Percentiles rank a stretch among this genome's conserved stretches.
Conservation (phyloP, 2,113 vertebrate genomes). For the Sebastes fasciatus region DNA sequence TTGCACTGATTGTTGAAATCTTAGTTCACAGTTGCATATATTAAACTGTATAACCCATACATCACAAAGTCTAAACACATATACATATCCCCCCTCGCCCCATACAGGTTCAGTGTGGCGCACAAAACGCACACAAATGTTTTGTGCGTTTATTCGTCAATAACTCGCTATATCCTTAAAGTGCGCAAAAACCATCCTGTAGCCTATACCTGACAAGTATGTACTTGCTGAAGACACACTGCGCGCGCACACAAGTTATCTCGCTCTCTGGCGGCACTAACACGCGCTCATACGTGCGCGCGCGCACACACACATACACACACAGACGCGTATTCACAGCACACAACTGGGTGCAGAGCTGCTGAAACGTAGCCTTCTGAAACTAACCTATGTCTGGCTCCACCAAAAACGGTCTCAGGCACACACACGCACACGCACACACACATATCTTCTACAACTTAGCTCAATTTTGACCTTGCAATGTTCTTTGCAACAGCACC, state of each 20-base stretch:
- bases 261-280: not conserved
- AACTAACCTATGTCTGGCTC: conserved; percentile 17
- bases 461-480: conserved; percentile 66
- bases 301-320: not conserved
- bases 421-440: not conserved
- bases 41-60: not conserved
- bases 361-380: conserved; percentile 1
- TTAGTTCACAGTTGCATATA: not conserved
- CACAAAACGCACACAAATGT: too few species aligned
- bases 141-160: not conserved
- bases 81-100: not conserved
- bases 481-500: conserved; percentile 28
- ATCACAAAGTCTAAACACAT: not conserved
- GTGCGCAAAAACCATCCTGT: not conserved
- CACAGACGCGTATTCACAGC: not conserved
- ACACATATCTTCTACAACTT: conserved; percentile 41
- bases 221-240: not conserved
- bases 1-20: not conserved
- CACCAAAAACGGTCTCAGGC: not conserved
- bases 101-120: not conserved
- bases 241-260: conserved; percentile 1
- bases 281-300: not conserved
- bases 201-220: not conserved
- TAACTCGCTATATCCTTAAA: not conserved
- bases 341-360: conserved; percentile 2